Evolutionary conservation across 2,888 invertebrate species (phyloP).

Genomic region (Hololepta plana): DNA sequence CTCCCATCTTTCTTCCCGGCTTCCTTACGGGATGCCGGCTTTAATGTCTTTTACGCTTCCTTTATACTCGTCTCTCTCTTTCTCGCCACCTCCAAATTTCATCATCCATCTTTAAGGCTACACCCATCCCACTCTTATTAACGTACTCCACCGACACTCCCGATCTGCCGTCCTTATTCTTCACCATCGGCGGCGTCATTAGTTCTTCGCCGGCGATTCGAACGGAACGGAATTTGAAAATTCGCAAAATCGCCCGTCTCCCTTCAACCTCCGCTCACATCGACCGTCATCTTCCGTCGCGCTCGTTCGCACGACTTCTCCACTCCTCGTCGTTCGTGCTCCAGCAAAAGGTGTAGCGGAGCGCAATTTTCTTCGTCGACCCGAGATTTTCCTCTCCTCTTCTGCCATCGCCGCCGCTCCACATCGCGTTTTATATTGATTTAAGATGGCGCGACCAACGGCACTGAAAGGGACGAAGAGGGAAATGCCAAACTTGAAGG

Average conservation of each 20-base stretch:
- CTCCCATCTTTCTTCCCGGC: slow-evolving; percentile 11
- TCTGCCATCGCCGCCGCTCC: too few species aligned
- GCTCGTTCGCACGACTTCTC: slow-evolving; percentile 4
- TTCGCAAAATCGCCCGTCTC: too few species aligned
- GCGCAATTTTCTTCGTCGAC: slow-evolving; percentile 23
- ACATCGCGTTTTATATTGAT: slow-evolving; percentile 30
- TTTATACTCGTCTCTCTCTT: slow-evolving; percentile 15
- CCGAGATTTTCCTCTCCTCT: slow-evolving; percentile 26
- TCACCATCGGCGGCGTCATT: too few species aligned
- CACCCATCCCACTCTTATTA: too few species aligned
- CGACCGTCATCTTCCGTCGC: slow-evolving; percentile 1
- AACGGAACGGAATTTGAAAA: too few species aligned
- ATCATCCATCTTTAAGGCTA: too few species aligned
- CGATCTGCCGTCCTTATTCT: too few species aligned
- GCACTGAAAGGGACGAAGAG: too few species aligned
- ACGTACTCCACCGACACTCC: too few species aligned
- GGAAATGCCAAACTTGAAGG: too few species aligned
- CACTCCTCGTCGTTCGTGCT: slow-evolving; percentile 9
- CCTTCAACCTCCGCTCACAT: slow-evolving; percentile 7
- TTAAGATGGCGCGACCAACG: slow-evolving; percentile 30
- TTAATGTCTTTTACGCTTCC: too few species aligned
- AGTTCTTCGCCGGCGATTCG: too few species aligned
- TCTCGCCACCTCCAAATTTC: slow-evolving; percentile 8
- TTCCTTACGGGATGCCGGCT: slow-evolving; percentile 2
- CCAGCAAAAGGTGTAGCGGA: slow-evolving; percentile 19